phyloP scores from a whole-genome alignment of 2,113 vertebrate genomes.

The Carassius carassius region DNA sequence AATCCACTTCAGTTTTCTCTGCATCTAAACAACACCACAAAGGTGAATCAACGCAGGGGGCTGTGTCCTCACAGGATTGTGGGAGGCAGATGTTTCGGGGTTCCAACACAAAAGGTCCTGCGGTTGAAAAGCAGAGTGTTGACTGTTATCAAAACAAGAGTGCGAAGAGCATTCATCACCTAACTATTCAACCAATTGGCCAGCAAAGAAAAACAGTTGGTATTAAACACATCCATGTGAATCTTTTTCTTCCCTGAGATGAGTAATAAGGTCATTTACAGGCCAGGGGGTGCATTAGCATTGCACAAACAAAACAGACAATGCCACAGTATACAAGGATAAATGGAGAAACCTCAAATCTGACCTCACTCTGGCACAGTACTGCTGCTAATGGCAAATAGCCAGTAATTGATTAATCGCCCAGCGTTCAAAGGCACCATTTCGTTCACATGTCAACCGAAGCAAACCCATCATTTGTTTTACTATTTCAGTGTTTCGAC shows the following conservation, averaged over 20 bases:
- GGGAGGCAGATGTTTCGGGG: slow-evolving; percentile 20
- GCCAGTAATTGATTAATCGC: slow-evolving; percentile 57
- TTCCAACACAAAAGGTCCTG: slow-evolving; percentile 41
- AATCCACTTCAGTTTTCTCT: neutral
- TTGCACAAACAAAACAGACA: slow-evolving; percentile 50
- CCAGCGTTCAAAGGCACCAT: slow-evolving; percentile 34
- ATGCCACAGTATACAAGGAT: slow-evolving; percentile 45
- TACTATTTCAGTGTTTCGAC: slow-evolving; percentile 17
- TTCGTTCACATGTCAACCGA: slow-evolving; percentile 51
- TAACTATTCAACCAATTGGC: slow-evolving; percentile 40
- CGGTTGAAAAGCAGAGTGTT: slow-evolving; percentile 41
- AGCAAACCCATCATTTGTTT: slow-evolving; percentile 32
- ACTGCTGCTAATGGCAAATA: slow-evolving; percentile 49
- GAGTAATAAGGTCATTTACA: slow-evolving; percentile 54
- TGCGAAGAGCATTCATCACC: slow-evolving; percentile 45
- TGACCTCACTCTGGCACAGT: slow-evolving; percentile 50
- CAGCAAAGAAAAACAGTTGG: slow-evolving; percentile 34
- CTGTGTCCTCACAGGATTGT: slow-evolving; percentile 19
- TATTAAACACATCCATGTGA: slow-evolving; percentile 42
- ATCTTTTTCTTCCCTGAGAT: slow-evolving; percentile 30
- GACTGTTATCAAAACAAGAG: slow-evolving; percentile 44
- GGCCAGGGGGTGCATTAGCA: slow-evolving; percentile 53
- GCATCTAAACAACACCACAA: neutral
- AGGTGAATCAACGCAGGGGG: neutral
- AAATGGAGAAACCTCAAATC: slow-evolving; percentile 40